phyloP scores from a whole-genome alignment of 2,797 vertebrate species.

The Pseudomugil gertrudae region DNA sequence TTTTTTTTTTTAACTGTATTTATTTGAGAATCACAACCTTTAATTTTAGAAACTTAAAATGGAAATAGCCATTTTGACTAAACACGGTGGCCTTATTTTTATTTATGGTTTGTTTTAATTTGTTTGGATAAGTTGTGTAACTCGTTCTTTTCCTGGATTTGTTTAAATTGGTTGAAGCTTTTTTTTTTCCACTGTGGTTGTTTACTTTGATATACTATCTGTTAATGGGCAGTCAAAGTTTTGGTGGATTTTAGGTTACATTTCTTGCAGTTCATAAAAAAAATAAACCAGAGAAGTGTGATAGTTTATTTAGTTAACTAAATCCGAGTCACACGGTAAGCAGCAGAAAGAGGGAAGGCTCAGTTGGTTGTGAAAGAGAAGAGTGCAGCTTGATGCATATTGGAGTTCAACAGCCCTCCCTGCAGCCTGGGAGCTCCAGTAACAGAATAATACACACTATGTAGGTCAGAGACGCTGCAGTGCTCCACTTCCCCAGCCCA shows the following conservation, averaged over 20 bases:
- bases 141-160: constrained; percentile 49
- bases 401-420: constrained; percentile 77
- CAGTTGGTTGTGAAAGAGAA: constrained; percentile 60
- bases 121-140: constrained; percentile 3
- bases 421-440: constrained; percentile 75
- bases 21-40: constrained; percentile 23
- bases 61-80: constrained; percentile 29
- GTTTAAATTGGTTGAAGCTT: neutral
- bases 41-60: neutral
- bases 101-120: constrained; percentile 34
- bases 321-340: constrained; percentile 59
- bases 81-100: constrained; percentile 9
- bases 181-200: constrained; percentile 45
- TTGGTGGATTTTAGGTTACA: constrained; percentile 47
- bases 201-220: constrained; percentile 45
- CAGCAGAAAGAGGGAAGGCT: constrained; percentile 58
- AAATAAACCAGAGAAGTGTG: no score
- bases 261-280: constrained; percentile 66
- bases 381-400: constrained; percentile 74
- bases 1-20: constrained; percentile 55
- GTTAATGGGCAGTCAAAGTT: constrained; percentile 38
- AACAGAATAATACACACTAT: constrained; percentile 81
- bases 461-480: constrained; percentile 83
- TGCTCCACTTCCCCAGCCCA: constrained; percentile 80
- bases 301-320: constrained; percentile 70